These are phyloP conservation scores for Cordilura impudica DNA, from an alignment of 2,888 invertebrate genomes.

Conservation along the genomic window DNA sequence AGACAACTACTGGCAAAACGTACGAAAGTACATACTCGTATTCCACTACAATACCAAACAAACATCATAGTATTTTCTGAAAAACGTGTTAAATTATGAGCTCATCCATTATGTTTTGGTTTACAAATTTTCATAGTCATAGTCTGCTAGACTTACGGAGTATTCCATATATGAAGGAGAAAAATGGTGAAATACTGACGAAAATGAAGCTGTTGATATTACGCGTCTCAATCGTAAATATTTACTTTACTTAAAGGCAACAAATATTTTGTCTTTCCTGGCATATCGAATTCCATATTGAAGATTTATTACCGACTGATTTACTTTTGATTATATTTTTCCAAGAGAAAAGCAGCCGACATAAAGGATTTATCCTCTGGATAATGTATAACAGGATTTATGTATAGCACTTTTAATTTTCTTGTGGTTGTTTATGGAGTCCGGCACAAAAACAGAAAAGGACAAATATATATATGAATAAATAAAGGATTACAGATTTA, in stretches of 20 bases:
- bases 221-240: conserved; percentile 50
- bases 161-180: not conserved
- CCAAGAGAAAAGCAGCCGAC: not conserved
- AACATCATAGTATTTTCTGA: conserved; percentile 32
- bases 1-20: not conserved
- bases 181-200: not conserved
- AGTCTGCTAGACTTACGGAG: not conserved
- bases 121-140: conserved; percentile 1
- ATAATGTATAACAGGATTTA: conserved; percentile 46
- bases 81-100: conserved; percentile 61
- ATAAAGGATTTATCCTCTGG: conserved; percentile 11
- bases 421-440: conserved; percentile 47
- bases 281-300: conserved; percentile 75
- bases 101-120: conserved; percentile 52
- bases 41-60: not conserved
- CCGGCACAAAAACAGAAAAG: conserved; percentile 24
- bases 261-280: conserved; percentile 64
- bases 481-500: conserved; percentile 47
- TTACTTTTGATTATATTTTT: conserved; percentile 68
- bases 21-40: too few relatives aligned
- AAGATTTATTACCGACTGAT: conserved; percentile 75
- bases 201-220: conserved; percentile 22
- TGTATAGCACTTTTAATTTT: conserved; percentile 58
- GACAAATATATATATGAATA: conserved; percentile 28
- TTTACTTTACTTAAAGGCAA: conserved; percentile 54